Evolutionary conservation across 2,888 invertebrate species (phyloP).

Genomic region (Leptopilina syphax): DNA sequence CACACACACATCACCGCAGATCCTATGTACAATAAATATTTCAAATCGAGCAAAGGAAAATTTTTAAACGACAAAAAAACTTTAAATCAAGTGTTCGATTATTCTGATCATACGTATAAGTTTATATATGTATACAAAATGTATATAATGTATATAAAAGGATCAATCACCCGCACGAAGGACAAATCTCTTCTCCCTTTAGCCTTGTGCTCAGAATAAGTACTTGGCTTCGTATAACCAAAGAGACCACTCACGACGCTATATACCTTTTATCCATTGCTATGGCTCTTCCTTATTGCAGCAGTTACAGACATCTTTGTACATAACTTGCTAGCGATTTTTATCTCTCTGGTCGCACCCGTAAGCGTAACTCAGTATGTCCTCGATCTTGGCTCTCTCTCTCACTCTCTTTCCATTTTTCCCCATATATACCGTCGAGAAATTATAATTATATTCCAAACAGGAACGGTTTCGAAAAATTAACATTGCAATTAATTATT

Average conservation of each 20-base stretch:
- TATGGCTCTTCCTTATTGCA: conserved; percentile 38
- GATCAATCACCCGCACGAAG: conserved; percentile 38
- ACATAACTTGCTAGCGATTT: conserved; percentile 30
- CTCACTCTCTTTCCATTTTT: conserved; percentile 19
- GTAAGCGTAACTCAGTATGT: conserved; percentile 40
- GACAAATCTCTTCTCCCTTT: conserved; percentile 38
- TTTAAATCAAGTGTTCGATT: conserved; percentile 15
- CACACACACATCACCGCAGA: no score
- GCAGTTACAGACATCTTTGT: conserved; percentile 25
- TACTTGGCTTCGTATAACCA: conserved; percentile 9
- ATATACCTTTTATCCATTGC: conserved; percentile 23
- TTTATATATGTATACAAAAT: no score
- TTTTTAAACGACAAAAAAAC: neutral
- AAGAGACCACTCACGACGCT: conserved; percentile 36
- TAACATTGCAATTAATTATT: neutral
- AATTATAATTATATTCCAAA: neutral
- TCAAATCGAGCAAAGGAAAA: no score
- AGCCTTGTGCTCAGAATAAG: conserved; percentile 39
- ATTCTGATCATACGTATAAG: neutral
- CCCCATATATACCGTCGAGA: neutral
- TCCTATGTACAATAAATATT: no score
- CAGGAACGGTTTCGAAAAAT: neutral
- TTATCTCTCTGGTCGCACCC: conserved; percentile 33
- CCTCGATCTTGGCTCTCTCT: conserved; percentile 7
- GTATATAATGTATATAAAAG: neutral